phyloP scores from a whole-genome alignment of 2,888 invertebrate genomes.

The Emmelina monodactyla region DNA sequence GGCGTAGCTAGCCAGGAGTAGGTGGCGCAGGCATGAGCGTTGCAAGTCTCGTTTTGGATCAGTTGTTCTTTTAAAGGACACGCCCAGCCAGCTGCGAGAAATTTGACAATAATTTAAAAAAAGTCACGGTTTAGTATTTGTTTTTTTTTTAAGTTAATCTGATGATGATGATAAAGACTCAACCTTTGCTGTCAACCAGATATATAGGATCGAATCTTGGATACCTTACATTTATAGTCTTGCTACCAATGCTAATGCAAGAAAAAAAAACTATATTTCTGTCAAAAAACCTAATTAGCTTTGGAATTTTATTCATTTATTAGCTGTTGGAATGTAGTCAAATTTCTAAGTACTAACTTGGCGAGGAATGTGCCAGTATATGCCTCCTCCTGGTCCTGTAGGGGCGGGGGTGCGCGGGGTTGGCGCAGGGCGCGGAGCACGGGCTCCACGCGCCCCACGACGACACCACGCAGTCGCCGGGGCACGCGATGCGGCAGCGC shows the following conservation, averaged over 20 bases:
- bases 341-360: slow-evolving; percentile 39
- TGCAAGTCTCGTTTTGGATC: slow-evolving; percentile 64
- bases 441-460: slow-evolving; percentile 69
- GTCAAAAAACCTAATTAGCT: no score
- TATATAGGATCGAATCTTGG: no score
- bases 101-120: no score
- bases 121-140: no score
- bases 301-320: no score
- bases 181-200: no score
- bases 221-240: no score
- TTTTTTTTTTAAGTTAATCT: no score
- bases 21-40: slow-evolving; percentile 64
- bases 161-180: no score
- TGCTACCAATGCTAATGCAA: no score
- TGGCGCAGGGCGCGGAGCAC: slow-evolving; percentile 48
- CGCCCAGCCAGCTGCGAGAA: slow-evolving; percentile 57
- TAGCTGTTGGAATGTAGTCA: no score
- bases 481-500: slow-evolving; percentile 71
- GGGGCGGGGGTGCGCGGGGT: slow-evolving; percentile 33
- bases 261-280: no score
- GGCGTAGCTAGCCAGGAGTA: slow-evolving; percentile 69
- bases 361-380: slow-evolving; percentile 45
- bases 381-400: slow-evolving; percentile 31
- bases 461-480: slow-evolving; percentile 73
- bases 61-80: slow-evolving; percentile 64